Evolutionary conservation across 2,797 vertebrate genomes (phyloP).

Genomic region (Diglossa cyanea): DNA sequence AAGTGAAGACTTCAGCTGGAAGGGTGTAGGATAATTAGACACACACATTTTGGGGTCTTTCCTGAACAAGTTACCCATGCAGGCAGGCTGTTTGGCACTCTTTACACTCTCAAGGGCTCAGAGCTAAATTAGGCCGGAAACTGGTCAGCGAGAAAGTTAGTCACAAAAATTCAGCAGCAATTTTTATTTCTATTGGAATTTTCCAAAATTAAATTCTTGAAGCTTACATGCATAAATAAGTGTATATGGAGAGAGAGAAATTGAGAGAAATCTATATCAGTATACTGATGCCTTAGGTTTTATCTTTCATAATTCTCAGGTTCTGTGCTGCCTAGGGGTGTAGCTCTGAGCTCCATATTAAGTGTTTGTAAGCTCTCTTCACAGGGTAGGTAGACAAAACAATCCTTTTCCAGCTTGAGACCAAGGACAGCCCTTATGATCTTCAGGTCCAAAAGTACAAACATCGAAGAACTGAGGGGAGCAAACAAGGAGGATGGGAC

Average conservation of each 20-base stretch:
- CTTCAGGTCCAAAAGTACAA: background rate
- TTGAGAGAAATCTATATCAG: fast-evolving
- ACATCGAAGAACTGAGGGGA: background rate
- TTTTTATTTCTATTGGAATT: background rate
- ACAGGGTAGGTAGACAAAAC: background rate
- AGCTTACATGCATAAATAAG: background rate
- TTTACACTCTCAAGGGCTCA: background rate
- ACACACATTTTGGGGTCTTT: background rate
- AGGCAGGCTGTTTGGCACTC: background rate
- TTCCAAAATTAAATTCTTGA: background rate
- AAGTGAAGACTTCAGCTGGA: background rate
- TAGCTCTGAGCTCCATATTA: background rate
- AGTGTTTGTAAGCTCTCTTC: background rate
- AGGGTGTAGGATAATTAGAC: background rate
- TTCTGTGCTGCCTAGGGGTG: background rate
- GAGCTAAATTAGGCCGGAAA: background rate
- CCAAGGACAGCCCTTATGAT: background rate
- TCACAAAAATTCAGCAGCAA: background rate
- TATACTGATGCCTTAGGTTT: background rate
- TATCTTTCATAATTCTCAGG: background rate
- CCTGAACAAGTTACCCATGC: background rate
- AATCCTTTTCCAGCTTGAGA: background rate
- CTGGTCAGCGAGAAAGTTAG: background rate
- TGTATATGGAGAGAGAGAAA: background rate
- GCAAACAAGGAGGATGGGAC: background rate